A percentile compares a stretch with the other conserved stretches of the same genome.
Conservation (phyloP, 2,888 invertebrate genomes). For the Phragmatobia fuliginosa region DNA sequence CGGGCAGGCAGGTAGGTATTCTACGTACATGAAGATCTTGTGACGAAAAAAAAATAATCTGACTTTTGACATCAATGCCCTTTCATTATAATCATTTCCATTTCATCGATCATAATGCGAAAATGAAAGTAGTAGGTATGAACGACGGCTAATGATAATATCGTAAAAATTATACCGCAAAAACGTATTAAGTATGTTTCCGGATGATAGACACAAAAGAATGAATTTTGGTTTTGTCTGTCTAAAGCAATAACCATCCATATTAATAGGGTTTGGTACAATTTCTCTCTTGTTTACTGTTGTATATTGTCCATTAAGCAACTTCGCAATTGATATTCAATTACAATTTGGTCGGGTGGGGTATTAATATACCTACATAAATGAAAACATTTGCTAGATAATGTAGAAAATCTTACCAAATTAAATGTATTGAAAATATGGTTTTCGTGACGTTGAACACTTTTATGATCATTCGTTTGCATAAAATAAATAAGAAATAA, state of each 20-base stretch:
- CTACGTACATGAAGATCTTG: no score
- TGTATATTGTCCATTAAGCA: background rate
- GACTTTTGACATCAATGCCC: background rate
- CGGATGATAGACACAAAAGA: slow-evolving; percentile 9
- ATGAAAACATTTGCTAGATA: background rate
- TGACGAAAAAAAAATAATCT: background rate
- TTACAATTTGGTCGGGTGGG: background rate
- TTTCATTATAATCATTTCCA: background rate
- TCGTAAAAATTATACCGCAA: slow-evolving; percentile 1
- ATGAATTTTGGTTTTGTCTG: slow-evolving; percentile 32
- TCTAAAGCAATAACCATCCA: slow-evolving; percentile 16
- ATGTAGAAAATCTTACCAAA: background rate
- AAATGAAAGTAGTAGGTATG: slow-evolving; percentile 3
- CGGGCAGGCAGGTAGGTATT: no score
- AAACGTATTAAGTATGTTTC: background rate
- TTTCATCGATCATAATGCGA: background rate
- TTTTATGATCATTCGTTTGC: no score
- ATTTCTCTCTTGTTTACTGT: background rate
- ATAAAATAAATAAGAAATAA: no score
- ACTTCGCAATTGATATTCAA: background rate
- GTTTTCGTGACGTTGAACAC: background rate
- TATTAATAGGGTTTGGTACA: background rate
- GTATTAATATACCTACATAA: background rate
- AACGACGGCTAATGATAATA: slow-evolving; percentile 7
- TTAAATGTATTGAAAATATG: background rate